Conservation (phyloP, 2,113 vertebrate species). For the Cairina moschata region DNA sequence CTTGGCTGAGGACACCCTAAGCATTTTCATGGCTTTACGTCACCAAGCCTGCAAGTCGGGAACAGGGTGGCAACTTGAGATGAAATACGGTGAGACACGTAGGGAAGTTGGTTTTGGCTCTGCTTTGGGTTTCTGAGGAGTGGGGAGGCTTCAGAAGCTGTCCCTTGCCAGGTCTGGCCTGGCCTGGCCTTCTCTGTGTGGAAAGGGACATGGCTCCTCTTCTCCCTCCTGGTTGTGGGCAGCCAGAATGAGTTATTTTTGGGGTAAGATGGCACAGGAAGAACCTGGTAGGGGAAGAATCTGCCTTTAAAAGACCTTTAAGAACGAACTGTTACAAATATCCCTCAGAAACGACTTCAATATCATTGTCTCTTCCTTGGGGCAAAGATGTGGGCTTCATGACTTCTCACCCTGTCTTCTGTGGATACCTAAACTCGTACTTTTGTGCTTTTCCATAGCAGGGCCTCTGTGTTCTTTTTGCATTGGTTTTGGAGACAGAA, state of each 20-base stretch:
- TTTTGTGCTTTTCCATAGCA: background rate
- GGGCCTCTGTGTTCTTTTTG: background rate
- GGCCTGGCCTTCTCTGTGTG: rapidly evolving
- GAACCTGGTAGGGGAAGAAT: background rate
- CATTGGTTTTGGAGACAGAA: background rate
- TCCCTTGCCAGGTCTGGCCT: background rate
- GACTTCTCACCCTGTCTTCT: background rate
- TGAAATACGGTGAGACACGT: background rate
- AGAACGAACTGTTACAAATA: background rate
- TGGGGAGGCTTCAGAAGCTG: background rate
- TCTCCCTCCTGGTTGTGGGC: rapidly evolving
- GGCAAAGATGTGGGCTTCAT: background rate
- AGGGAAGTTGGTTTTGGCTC: background rate
- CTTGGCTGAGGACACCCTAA: background rate
- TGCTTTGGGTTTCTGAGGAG: background rate
- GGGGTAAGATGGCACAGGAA: background rate
- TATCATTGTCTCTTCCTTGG: background rate
- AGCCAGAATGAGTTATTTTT: background rate
- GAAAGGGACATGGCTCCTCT: background rate
- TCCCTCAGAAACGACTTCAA: background rate
- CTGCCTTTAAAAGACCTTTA: background rate
- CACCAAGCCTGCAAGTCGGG: background rate
- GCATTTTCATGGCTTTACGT: background rate
- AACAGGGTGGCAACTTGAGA: background rate
- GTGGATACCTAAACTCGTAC: background rate